Conservation (phyloP, 2,113 vertebrate genomes). For the Ammodramus savannarum region DNA sequence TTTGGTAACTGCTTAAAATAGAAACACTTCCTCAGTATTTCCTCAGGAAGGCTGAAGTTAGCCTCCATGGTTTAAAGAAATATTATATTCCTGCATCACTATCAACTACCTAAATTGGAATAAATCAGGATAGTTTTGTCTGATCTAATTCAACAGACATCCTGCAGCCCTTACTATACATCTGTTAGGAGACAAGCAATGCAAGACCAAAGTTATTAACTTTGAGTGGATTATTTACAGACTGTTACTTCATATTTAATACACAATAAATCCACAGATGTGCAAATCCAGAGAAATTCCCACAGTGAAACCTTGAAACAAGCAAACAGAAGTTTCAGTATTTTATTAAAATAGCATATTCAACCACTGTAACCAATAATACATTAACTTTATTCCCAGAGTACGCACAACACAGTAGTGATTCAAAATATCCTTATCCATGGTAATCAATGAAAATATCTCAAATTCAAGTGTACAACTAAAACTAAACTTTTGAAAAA, state of each 20-base stretch:
- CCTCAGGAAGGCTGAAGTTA: neutral
- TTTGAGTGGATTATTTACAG: neutral
- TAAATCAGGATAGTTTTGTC: neutral
- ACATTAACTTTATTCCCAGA: constrained; percentile 71
- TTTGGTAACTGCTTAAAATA: neutral
- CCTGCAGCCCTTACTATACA: neutral
- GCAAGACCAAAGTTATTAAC: neutral
- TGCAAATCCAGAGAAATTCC: neutral
- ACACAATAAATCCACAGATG: neutral
- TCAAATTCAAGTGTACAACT: constrained; percentile 77
- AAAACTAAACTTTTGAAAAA: constrained; percentile 68
- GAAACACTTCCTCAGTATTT: neutral
- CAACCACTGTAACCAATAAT: constrained; percentile 82
- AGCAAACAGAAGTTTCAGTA: constrained; percentile 66
- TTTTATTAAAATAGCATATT: constrained; percentile 98
- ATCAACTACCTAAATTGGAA: neutral
- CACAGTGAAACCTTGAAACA: neutral
- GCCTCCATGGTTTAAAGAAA: neutral
- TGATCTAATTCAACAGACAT: neutral
- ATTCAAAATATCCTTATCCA: constrained; percentile 76
- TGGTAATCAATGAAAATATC: constrained; percentile 71
- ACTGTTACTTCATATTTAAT: neutral
- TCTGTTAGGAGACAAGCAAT: neutral
- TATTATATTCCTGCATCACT: neutral
- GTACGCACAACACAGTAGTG: constrained; percentile 78